phyloP scores from a whole-genome alignment of 2,888 invertebrate species.

The Ceramica pisi region DNA sequence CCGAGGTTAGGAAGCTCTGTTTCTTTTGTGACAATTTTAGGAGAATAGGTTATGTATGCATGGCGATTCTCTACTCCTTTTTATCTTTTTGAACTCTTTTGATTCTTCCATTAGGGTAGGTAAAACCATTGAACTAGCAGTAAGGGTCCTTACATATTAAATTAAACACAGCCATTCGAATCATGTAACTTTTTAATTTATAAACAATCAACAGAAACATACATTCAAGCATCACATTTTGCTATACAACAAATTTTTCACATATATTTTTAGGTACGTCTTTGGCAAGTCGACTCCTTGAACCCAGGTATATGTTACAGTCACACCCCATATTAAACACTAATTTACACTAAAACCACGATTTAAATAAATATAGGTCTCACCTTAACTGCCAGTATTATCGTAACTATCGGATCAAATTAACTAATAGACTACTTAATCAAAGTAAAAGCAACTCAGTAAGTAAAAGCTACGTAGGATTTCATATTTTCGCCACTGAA shows the following conservation, averaged over 20 bases:
- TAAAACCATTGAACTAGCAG: not conserved
- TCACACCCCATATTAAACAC: conserved; percentile 57
- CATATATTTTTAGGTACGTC: conserved; percentile 79
- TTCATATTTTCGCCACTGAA: conserved; percentile 52
- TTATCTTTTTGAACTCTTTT: too few relatives aligned
- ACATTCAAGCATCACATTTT: conserved; percentile 76
- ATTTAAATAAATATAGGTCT: conserved; percentile 69
- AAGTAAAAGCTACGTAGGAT: conserved; percentile 60
- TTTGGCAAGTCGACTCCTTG: conserved; percentile 81
- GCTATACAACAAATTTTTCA: conserved; percentile 78
- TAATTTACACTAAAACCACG: conserved; percentile 64
- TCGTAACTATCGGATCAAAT: conserved; percentile 62
- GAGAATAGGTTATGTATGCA: conserved; percentile 2
- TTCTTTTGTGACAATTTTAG: conserved; percentile 15
- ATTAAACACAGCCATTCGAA: conserved; percentile 59
- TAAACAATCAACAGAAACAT: conserved; percentile 86
- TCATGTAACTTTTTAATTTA: conserved; percentile 81
- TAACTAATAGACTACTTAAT: conserved; percentile 68
- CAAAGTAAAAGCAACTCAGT: conserved; percentile 51
- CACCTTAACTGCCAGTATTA: conserved; percentile 60
- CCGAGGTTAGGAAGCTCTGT: conserved; percentile 33
- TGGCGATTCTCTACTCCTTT: not conserved
- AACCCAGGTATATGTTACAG: conserved; percentile 61
- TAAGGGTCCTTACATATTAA: conserved; percentile 4
- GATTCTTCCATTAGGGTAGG: not conserved